Evolutionary conservation across 1,140 invertebrate species (phyloP), one percentile per base, ranked within the genome.

Genomic region (Oncopeltus fasciatus): DNA sequence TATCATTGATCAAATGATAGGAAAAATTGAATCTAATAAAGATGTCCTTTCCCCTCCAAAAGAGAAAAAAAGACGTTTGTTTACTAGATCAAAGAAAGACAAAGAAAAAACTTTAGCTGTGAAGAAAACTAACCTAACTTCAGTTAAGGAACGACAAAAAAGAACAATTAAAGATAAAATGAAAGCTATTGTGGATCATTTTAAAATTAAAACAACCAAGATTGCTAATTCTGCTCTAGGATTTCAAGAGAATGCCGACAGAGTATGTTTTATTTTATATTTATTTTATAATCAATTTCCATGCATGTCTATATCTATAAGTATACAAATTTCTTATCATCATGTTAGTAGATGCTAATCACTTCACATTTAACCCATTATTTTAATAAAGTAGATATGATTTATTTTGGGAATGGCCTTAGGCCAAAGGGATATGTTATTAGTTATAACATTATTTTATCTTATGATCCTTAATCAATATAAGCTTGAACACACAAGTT

Each of bases 131-230:
- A 20, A 31, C 44, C n/a, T 59, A 57, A 18, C 24, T 28, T 38
- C 63, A 14, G 46, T 44, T 20, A 63, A 62, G 21, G n/a, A n/a
- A n/a, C 56, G 67, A 44, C 64, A 67, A 44, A 69, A 67, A 58
- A 60, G 67, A 60, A 49, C 63, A 2, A 60, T 69, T 11, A 68
- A 64, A 43, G 68, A 69, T 14, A 64, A 60, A 31, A 57, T 67
- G 28, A 69, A 68, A 64, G 64, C 62, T 8, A 58, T 69, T 16
- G 67, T 66, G 21, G 63, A 68, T 44, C 65, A 57, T 16, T 64
- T 69, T 12, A 68, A 68, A 64, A 27, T 27, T 0, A 64, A 58
- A 59, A 31, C 27, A 26, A 47, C 57, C 29, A 51, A 63, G 53
- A 16, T 60, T 21, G 27, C 57, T 12, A 18, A 60, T 1, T 51